Percentiles rank a stretch among this genome's conserved stretches.
Conservation (phyloP, 2,888 invertebrate genomes). For the Cephus pygmeus region DNA sequence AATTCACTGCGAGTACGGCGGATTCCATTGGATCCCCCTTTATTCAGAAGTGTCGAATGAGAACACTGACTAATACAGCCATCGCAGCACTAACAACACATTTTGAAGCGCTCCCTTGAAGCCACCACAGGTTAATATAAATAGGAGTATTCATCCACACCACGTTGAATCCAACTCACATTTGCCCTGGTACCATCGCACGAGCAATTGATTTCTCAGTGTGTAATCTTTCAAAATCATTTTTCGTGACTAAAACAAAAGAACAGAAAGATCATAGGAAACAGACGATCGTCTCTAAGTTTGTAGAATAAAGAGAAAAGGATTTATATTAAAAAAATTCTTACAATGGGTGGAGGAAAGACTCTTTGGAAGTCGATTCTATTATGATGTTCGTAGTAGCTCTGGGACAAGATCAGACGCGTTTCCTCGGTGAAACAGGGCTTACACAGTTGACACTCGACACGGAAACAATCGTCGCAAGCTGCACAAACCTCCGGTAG, state of each 20-base stretch:
- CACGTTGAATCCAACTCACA: slow-evolving; percentile 83
- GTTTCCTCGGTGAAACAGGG: slow-evolving; percentile 77
- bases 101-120: too few relatives aligned
- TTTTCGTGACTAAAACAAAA: slow-evolving; percentile 54
- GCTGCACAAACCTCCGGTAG: slow-evolving; percentile 76
- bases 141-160: slow-evolving; percentile 69
- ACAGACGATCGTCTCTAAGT: too few relatives aligned
- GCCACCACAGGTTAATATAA: too few relatives aligned
- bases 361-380: slow-evolving; percentile 84
- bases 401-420: slow-evolving; percentile 71
- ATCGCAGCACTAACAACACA: too few relatives aligned
- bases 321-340: slow-evolving; percentile 27
- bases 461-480: slow-evolving; percentile 73
- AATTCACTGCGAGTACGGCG: too few relatives aligned
- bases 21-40: too few relatives aligned
- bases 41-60: too few relatives aligned
- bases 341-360: slow-evolving; percentile 79
- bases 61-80: too few relatives aligned
- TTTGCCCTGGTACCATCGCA: slow-evolving; percentile 90
- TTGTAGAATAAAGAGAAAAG: too few relatives aligned
- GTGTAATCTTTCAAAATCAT: slow-evolving; percentile 70
- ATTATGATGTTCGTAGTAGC: slow-evolving; percentile 85
- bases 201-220: slow-evolving; percentile 78
- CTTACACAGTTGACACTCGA: slow-evolving; percentile 82
- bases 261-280: slow-evolving; percentile 27